phyloP scores from a whole-genome alignment of 2,113 vertebrate genomes.

The Buteo buteo region DNA sequence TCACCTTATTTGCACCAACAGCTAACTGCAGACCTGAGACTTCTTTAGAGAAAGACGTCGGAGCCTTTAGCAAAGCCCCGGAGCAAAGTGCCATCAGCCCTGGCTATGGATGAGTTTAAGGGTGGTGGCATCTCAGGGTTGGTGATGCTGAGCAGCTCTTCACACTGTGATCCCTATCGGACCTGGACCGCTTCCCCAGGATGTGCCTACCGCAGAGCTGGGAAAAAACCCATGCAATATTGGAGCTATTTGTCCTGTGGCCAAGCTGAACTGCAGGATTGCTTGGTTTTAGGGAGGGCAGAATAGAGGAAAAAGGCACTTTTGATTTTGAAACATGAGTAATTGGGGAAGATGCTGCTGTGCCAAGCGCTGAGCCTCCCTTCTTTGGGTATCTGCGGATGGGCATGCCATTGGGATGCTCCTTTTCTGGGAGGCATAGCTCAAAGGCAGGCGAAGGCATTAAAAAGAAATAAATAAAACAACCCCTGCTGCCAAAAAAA shows the following conservation, averaged over 20 bases:
- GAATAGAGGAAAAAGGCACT: neutral
- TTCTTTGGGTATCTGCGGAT: neutral
- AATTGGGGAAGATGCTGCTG: too few species aligned
- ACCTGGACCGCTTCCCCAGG: neutral
- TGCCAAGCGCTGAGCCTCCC: neutral
- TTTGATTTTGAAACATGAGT: neutral
- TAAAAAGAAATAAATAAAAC: neutral
- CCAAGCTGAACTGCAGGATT: neutral
- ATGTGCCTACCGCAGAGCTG: neutral
- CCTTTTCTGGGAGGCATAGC: neutral
- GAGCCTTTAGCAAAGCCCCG: neutral
- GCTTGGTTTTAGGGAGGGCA: neutral
- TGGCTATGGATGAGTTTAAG: neutral
- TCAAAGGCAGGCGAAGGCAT: neutral
- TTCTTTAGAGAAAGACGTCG: neutral
- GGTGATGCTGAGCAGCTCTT: neutral
- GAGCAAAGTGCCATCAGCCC: neutral
- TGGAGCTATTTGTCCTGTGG: neutral
- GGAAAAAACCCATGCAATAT: too few species aligned
- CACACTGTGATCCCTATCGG: neutral
- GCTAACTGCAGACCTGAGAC: neutral
- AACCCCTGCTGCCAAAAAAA: neutral
- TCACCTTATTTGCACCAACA: neutral
- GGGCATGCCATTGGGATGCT: neutral
- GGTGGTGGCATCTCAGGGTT: neutral